Conservation (phyloP, 2,888 invertebrate species). For the Tribolium freemani region DNA sequence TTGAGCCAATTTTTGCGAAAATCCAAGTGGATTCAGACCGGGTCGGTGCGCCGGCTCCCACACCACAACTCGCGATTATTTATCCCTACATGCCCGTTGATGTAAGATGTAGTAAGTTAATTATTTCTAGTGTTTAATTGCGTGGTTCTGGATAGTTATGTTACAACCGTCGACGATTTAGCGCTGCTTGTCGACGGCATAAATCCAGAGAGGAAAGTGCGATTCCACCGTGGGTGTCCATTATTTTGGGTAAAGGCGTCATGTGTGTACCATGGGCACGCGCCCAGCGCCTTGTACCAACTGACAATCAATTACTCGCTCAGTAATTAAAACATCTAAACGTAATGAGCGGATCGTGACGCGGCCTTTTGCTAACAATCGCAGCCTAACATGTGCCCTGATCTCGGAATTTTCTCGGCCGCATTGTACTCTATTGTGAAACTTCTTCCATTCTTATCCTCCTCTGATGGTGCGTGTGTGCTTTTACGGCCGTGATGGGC, state of each 20-base stretch:
- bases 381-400: slow-evolving; percentile 46
- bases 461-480: slow-evolving; percentile 11
- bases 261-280: slow-evolving; percentile 48
- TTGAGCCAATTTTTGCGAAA: slow-evolving; percentile 34
- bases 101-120: slow-evolving; percentile 47
- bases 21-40: not conserved
- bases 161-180: slow-evolving; percentile 33
- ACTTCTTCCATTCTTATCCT: slow-evolving; percentile 26
- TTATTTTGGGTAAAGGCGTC: slow-evolving; percentile 3
- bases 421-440: slow-evolving; percentile 25
- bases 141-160: slow-evolving; percentile 43
- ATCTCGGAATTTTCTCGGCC: slow-evolving; percentile 28
- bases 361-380: slow-evolving; percentile 58
- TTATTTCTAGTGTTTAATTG: slow-evolving; percentile 46
- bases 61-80: slow-evolving; percentile 26
- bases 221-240: slow-evolving; percentile 21
- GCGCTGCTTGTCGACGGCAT: slow-evolving; percentile 12
- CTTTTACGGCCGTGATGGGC: slow-evolving; percentile 27
- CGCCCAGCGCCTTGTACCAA: slow-evolving; percentile 51
- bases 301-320: slow-evolving; percentile 60
- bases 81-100: slow-evolving; percentile 41
- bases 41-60: not conserved
- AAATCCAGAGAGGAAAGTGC: not conserved
- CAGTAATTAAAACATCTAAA: slow-evolving; percentile 64
- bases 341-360: slow-evolving; percentile 65